Evolutionary conservation across 1,140 invertebrate genomes (phyloP).

Genomic region (Drosophila eugracilis): DNA sequence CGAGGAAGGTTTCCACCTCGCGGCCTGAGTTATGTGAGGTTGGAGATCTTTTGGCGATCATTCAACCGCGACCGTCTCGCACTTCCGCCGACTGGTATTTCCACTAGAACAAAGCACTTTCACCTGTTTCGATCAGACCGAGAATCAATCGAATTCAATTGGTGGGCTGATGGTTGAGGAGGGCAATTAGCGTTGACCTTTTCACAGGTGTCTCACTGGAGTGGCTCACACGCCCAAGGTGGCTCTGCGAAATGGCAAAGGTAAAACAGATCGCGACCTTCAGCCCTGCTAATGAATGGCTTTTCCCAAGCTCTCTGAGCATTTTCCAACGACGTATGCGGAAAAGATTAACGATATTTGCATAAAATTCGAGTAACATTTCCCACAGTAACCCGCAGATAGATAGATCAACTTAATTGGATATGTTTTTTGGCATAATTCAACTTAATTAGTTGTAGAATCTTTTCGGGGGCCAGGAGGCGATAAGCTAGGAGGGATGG

Average conservation of each 20-base stretch:
- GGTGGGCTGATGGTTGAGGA: not conserved
- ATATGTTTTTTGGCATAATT: slow-evolving; percentile 25
- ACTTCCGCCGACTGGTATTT: slow-evolving; percentile 27
- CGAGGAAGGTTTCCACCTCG: slow-evolving; percentile 42
- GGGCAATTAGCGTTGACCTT: slow-evolving; percentile 69
- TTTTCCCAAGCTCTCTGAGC: slow-evolving; percentile 60
- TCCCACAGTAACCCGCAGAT: slow-evolving; percentile 37
- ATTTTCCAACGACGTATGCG: slow-evolving; percentile 68
- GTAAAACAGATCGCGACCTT: slow-evolving; percentile 59
- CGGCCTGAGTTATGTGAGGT: slow-evolving; percentile 47
- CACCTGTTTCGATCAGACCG: slow-evolving; percentile 30
- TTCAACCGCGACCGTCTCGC: slow-evolving; percentile 45
- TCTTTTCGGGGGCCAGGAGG: slow-evolving; percentile 21
- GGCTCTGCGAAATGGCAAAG: slow-evolving; percentile 57
- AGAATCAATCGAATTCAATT: slow-evolving; percentile 50
- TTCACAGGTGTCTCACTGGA: slow-evolving; percentile 56
- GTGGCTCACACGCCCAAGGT: slow-evolving; percentile 61
- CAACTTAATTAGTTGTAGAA: slow-evolving; percentile 50
- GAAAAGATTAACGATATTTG: slow-evolving; percentile 73
- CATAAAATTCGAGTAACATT: slow-evolving; percentile 60
- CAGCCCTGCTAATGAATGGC: slow-evolving; percentile 51
- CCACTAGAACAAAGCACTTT: slow-evolving; percentile 62
- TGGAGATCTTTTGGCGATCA: slow-evolving; percentile 37
- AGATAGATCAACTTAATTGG: slow-evolving; percentile 52
- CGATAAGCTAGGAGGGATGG: not conserved